Percentiles rank a stretch among this genome's conserved stretches.
Conservation (phyloP, 35 echinoderm and acorn worm species). For the Heliocidaris erythrogramma region DNA sequence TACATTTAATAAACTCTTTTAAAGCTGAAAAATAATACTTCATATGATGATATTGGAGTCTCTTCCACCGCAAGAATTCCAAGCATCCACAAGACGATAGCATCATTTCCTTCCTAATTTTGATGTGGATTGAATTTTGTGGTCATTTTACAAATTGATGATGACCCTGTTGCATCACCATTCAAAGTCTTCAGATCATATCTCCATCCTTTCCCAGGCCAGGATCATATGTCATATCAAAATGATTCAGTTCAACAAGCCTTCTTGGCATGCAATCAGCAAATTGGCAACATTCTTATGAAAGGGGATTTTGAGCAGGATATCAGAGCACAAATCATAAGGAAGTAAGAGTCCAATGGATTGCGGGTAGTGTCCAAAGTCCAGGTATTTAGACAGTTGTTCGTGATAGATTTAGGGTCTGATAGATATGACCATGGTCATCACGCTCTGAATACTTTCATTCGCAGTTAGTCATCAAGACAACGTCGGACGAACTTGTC, state of each 20-base stretch:
- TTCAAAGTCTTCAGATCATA: not conserved
- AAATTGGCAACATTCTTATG: not conserved
- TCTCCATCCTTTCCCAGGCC: not conserved
- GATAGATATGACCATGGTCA: conserved; percentile 1
- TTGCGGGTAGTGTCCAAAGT: conserved; percentile 8
- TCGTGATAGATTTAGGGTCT: not conserved
- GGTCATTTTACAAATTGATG: not conserved
- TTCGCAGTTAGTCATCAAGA: not conserved
- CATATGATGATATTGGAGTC: not conserved
- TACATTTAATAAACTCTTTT: not conserved
- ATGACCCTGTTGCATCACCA: not conserved
- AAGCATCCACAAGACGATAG: not conserved
- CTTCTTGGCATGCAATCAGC: not conserved
- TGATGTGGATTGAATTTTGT: not conserved
- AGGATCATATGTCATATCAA: not conserved
- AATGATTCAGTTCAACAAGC: not conserved
- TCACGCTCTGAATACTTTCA: conserved; percentile 10
- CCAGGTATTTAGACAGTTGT: conserved; percentile 1
- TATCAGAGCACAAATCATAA: not conserved
- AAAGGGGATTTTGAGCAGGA: not conserved
- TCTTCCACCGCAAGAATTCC: not conserved
- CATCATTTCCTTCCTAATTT: not conserved
- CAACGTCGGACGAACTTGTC: not conserved
- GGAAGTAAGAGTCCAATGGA: not conserved
- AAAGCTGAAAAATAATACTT: not conserved